phyloP scores from a whole-genome alignment of 2,113 vertebrate species.

The Atlantisia rogersi region DNA sequence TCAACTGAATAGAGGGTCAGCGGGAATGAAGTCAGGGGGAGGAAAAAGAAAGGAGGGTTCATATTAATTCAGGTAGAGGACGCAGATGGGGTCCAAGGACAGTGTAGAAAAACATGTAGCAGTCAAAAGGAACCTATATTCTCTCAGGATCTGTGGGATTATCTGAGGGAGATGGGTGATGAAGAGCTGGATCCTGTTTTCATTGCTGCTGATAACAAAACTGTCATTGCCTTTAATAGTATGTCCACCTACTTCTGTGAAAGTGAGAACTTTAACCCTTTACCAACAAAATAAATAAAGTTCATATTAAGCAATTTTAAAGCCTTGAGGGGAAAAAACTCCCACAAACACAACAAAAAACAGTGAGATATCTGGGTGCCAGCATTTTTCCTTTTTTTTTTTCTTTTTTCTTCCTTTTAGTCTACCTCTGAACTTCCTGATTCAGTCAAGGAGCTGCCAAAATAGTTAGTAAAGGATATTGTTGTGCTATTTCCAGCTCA shows the following conservation, averaged over 20 bases:
- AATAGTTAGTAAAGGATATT: conserved; percentile 32
- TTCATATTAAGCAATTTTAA: neutral
- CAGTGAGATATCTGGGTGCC: neutral
- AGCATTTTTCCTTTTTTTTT: neutral
- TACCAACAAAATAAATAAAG: neutral
- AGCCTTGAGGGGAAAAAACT: neutral
- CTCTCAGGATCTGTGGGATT: neutral
- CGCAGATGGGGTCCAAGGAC: conserved; percentile 17
- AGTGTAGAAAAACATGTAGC: conserved; percentile 21
- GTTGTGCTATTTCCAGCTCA: conserved; percentile 13
- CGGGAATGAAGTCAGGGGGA: conserved; percentile 41
- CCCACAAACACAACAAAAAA: no score
- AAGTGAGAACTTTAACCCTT: conserved; percentile 35
- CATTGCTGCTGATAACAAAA: conserved; percentile 41
- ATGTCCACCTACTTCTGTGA: conserved; percentile 13
- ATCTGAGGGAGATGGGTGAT: neutral
- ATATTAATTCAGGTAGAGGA: conserved; percentile 48
- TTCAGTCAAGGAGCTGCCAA: conserved; percentile 32
- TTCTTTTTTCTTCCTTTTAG: neutral
- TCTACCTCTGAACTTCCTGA: conserved; percentile 47
- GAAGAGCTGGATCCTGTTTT: conserved; percentile 49
- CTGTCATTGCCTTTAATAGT: conserved; percentile 48
- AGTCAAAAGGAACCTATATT: neutral
- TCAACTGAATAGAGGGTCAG: conserved; percentile 53
- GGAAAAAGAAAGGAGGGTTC: neutral